Evolutionary conservation across 2,888 invertebrate genomes (phyloP).

Genomic region (Drosophila sordidula): DNA sequence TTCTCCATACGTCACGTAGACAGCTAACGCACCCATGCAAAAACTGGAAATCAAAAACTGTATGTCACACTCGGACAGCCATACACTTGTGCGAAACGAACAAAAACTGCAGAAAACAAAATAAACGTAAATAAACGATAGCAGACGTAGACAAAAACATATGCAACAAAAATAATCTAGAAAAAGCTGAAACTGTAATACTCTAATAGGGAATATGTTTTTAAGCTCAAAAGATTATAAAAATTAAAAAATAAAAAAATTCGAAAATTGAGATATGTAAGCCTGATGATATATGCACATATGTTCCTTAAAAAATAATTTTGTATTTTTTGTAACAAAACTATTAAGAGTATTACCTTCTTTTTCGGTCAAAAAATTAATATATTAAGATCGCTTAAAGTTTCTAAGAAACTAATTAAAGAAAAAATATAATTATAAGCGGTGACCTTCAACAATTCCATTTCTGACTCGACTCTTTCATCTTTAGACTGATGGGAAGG

Average conservation of each 20-base stretch:
- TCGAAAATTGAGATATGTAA: too few species aligned
- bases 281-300: too few species aligned
- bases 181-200: slow-evolving; percentile 3
- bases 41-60: slow-evolving; percentile 28
- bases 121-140: slow-evolving; percentile 16
- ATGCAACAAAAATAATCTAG: neutral
- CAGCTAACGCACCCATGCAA: slow-evolving; percentile 29
- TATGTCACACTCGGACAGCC: slow-evolving; percentile 28
- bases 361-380: too few species aligned
- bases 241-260: neutral
- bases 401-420: too few species aligned
- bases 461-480: neutral
- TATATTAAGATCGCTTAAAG: too few species aligned
- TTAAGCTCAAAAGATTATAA: neutral
- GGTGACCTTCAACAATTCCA: neutral
- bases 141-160: slow-evolving; percentile 13
- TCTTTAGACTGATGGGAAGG: neutral
- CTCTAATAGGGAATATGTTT: slow-evolving; percentile 2
- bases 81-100: slow-evolving; percentile 23
- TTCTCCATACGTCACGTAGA: slow-evolving; percentile 72
- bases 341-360: too few species aligned
- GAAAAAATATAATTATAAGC: neutral
- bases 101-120: slow-evolving; percentile 14
- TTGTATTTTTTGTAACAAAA: too few species aligned
- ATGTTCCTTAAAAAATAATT: too few species aligned